Conservation (phyloP, 2,888 invertebrate species). For the Heterodera filipjevi region DNA sequence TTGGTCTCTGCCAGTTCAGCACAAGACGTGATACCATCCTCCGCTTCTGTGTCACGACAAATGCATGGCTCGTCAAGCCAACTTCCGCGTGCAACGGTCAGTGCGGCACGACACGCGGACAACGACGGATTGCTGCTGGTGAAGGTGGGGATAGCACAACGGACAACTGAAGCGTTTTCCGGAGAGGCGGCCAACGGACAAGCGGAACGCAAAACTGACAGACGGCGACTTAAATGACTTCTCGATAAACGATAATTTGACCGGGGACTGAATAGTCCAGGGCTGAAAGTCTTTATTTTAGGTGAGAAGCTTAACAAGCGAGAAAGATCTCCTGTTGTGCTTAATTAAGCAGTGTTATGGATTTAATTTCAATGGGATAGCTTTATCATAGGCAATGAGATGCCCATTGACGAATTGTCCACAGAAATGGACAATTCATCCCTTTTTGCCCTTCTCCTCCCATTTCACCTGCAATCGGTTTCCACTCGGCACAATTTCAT, state of each 20-base stretch:
- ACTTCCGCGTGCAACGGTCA: constrained; percentile 52
- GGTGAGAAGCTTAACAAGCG: too few relatives aligned
- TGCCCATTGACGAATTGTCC: too few relatives aligned
- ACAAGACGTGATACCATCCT: constrained; percentile 39
- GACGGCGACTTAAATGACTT: constrained; percentile 28
- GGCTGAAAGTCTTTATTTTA: too few relatives aligned
- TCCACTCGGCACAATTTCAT: constrained; percentile 50
- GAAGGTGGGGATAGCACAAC: background rate
- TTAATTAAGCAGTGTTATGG: too few relatives aligned
- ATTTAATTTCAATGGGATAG: too few relatives aligned
- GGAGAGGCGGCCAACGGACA: constrained; percentile 17
- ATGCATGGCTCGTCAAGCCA: constrained; percentile 58
- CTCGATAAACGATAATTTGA: background rate
- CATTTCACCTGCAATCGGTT: constrained; percentile 44
- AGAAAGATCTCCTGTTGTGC: too few relatives aligned
- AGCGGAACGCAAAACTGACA: constrained; percentile 23
- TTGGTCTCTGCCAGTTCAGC: constrained; percentile 48
- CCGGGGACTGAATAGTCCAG: too few relatives aligned
- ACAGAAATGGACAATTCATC: too few relatives aligned
- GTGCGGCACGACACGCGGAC: constrained; percentile 40
- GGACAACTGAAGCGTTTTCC: constrained; percentile 3
- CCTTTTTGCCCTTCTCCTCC: background rate
- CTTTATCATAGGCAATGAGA: too few relatives aligned
- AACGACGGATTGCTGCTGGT: constrained; percentile 39
- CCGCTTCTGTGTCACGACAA: constrained; percentile 51